phyloP scores from a whole-genome alignment of 2,113 vertebrate species.

The Menura novaehollandiae region DNA sequence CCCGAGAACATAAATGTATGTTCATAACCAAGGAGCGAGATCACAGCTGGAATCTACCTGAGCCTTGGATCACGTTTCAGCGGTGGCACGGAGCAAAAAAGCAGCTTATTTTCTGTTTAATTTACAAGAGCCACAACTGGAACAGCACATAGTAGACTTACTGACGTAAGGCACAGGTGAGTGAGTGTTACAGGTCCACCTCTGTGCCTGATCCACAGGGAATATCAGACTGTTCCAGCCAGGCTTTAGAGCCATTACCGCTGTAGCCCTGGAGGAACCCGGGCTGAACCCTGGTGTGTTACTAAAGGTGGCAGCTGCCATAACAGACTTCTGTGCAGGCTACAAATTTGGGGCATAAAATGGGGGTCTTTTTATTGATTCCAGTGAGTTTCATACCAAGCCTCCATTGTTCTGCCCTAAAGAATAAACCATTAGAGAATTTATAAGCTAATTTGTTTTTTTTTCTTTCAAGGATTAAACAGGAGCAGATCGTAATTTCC shows the following conservation, averaged over 20 bases:
- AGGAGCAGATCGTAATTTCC: constrained; percentile 1
- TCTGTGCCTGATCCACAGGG: constrained; percentile 22
- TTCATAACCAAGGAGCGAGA: constrained; percentile 48
- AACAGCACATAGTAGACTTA: neutral
- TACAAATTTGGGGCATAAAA: constrained; percentile 20
- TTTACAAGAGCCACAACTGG: constrained; percentile 12
- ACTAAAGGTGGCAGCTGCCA: constrained; percentile 35
- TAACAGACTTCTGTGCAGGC: constrained; percentile 5
- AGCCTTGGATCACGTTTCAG: constrained; percentile 32
- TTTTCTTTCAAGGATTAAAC: constrained; percentile 18
- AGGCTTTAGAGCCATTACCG: neutral
- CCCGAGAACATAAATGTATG: constrained; percentile 31
- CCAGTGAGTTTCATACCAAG: constrained; percentile 20
- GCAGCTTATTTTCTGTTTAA: neutral
- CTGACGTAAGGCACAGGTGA: constrained; percentile 58
- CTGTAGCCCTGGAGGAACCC: neutral
- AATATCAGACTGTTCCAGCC: neutral
- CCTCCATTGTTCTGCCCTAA: constrained; percentile 2
- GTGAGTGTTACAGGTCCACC: neutral
- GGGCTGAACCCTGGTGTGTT: neutral
- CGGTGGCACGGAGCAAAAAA: neutral
- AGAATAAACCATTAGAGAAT: constrained; percentile 4
- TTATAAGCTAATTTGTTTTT: neutral
- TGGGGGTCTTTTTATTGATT: constrained; percentile 24
- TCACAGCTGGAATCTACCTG: constrained; percentile 61